These are phyloP conservation scores for Athene noctua DNA, from an alignment of 2,113 vertebrate species.

Conservation along the genomic window DNA sequence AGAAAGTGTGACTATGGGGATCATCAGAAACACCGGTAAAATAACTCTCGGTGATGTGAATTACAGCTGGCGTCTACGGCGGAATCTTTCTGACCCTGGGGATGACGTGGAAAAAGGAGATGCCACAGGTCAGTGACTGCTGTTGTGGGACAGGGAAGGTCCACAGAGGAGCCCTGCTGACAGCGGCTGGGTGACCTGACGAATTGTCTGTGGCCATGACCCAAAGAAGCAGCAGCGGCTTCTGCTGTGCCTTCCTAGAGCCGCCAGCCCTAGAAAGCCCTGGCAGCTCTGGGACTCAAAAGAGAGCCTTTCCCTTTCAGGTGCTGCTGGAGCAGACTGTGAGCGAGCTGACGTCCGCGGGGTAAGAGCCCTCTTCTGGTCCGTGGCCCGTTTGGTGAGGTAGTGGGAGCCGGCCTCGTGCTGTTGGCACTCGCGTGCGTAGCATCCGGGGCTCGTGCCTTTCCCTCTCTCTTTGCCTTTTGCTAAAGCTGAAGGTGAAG, in stretches of 20 bases:
- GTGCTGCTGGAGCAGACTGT: background rate
- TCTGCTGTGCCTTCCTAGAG: background rate
- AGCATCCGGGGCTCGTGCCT: background rate
- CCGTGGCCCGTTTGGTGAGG: too few relatives aligned
- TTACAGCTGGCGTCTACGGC: background rate
- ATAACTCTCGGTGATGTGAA: background rate
- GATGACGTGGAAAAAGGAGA: too few relatives aligned
- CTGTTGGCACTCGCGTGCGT: background rate
- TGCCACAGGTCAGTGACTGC: too few relatives aligned
- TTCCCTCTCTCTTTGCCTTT: background rate
- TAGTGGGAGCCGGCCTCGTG: background rate
- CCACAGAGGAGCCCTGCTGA: too few relatives aligned
- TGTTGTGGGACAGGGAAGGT: too few relatives aligned
- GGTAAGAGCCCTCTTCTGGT: background rate
- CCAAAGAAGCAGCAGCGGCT: too few relatives aligned
- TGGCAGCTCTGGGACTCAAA: background rate
- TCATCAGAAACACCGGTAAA: background rate
- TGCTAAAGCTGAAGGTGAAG: background rate
- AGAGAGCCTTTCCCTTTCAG: background rate
- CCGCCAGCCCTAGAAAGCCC: background rate
- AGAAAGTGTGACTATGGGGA: background rate
- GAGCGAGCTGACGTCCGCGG: accelerated
- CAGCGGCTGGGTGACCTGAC: too few relatives aligned
- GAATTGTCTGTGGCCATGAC: too few relatives aligned
- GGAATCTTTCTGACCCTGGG: too few relatives aligned